Percentiles rank a stretch among this genome's conserved stretches.
phyloP scores from a whole-genome alignment of 2,113 vertebrate species.

The Rhinoderma darwinii region DNA sequence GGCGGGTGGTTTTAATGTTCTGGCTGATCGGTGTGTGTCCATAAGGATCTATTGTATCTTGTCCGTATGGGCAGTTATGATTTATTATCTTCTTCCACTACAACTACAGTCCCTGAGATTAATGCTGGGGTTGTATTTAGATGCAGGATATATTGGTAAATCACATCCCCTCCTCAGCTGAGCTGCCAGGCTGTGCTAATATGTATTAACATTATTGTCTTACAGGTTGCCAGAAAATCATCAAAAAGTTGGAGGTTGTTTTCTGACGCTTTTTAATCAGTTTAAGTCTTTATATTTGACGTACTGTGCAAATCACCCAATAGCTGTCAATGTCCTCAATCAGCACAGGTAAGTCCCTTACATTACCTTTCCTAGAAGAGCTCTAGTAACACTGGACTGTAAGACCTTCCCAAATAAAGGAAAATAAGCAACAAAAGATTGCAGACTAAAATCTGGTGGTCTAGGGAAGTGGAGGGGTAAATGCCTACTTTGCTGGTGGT shows the following conservation, averaged over 20 bases:
- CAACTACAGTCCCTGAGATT: not conserved
- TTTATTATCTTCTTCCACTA: not conserved
- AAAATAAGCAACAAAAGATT: not conserved
- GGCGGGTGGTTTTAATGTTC: too few species aligned
- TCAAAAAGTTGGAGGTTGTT: constrained; percentile 89
- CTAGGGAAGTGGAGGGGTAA: not conserved
- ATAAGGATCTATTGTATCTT: not conserved
- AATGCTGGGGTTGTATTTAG: not conserved
- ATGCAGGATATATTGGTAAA: not conserved
- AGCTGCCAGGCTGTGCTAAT: not conserved
- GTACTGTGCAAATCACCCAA: constrained; percentile 93
- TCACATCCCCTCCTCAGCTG: not conserved
- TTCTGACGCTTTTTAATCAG: constrained; percentile 88
- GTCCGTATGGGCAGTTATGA: not conserved
- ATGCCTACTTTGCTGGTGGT: not conserved
- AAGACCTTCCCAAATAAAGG: not conserved
- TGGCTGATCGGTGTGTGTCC: not conserved
- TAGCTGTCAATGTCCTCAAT: constrained; percentile 90
- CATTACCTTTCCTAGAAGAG: not conserved
- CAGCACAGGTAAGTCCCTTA: constrained; percentile 86
- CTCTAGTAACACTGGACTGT: not conserved
- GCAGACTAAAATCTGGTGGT: not conserved
- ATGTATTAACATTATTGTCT: not conserved
- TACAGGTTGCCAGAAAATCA: constrained; percentile 86
- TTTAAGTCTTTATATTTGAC: constrained; percentile 88